These are phyloP conservation scores for Zaprionus lachaisei DNA, from an alignment of 1,140 invertebrate species.

Conservation along the genomic window DNA sequence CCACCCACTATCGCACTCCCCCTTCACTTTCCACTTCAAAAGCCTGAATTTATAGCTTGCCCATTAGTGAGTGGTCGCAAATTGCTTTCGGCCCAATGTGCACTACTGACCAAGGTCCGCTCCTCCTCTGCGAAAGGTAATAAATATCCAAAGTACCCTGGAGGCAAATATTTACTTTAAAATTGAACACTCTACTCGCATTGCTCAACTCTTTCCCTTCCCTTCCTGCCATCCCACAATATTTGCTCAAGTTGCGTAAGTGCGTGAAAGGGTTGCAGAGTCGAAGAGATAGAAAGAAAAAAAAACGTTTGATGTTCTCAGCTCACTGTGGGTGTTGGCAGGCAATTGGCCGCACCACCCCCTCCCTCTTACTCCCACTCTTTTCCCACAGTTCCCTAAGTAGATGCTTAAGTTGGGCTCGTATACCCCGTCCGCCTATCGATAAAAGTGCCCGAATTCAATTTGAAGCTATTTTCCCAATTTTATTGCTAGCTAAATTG, in stretches of 20 bases:
- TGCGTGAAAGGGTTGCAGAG: constrained; percentile 75
- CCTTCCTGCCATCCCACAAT: constrained; percentile 24
- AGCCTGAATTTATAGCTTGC: constrained; percentile 62
- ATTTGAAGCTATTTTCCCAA: constrained; percentile 72
- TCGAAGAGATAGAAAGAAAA: constrained; percentile 16
- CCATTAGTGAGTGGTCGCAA: constrained; percentile 59
- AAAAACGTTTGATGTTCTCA: constrained; percentile 66
- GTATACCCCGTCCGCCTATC: constrained; percentile 31
- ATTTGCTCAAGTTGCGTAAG: constrained; percentile 73
- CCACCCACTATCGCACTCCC: constrained; percentile 15
- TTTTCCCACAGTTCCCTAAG: constrained; percentile 21
- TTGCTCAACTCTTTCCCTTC: background rate
- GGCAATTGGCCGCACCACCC: constrained; percentile 27
- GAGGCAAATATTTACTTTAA: constrained; percentile 84
- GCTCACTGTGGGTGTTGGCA: constrained; percentile 63
- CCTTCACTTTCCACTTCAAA: constrained; percentile 43
- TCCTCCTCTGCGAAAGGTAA: constrained; percentile 49
- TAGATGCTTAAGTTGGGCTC: constrained; percentile 8
- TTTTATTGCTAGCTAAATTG: constrained; percentile 82
- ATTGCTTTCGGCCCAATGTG: constrained; percentile 73
- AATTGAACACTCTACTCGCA: constrained; percentile 63
- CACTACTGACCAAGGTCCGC: constrained; percentile 55
- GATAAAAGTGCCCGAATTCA: constrained; percentile 68
- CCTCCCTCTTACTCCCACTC: constrained; percentile 1
- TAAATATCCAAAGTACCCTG: constrained; percentile 84